These are phyloP conservation scores for Pterocles orientalis DNA, from an alignment of 2,113 vertebrate genomes.

Conservation along the genomic window DNA sequence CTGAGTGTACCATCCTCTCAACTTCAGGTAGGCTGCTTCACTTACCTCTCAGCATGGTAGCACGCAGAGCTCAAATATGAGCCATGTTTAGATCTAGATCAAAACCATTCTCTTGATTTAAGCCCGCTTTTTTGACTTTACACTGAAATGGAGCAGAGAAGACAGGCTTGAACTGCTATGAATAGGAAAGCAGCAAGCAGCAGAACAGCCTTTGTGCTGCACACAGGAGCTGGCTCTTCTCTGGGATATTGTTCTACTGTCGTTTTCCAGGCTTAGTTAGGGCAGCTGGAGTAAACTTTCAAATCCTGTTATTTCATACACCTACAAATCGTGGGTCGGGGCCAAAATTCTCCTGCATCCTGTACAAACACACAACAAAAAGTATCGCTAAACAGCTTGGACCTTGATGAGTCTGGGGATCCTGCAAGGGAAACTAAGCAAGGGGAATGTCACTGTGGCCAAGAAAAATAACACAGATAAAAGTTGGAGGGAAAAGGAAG, in stretches of 20 bases:
- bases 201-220: not conserved
- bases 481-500: not conserved
- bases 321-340: not conserved
- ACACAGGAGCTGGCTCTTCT: not conserved
- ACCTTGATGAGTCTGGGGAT: not conserved
- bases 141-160: not conserved
- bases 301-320: not conserved
- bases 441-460: not conserved
- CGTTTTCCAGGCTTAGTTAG: not conserved
- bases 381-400: not conserved
- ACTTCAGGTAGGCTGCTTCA: not conserved
- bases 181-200: not conserved
- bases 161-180: not conserved
- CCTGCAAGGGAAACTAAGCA: not conserved
- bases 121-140: not conserved
- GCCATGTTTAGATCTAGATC: not conserved
- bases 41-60: not conserved
- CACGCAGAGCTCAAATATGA: not conserved
- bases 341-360: fast-evolving
- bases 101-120: not conserved
- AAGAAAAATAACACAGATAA: not conserved
- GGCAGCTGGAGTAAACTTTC: not conserved
- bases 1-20: not conserved
- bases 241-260: not conserved
- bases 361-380: not conserved